Conservation (phyloP, 2,888 invertebrate species). For the Callimorpha dominula region DNA sequence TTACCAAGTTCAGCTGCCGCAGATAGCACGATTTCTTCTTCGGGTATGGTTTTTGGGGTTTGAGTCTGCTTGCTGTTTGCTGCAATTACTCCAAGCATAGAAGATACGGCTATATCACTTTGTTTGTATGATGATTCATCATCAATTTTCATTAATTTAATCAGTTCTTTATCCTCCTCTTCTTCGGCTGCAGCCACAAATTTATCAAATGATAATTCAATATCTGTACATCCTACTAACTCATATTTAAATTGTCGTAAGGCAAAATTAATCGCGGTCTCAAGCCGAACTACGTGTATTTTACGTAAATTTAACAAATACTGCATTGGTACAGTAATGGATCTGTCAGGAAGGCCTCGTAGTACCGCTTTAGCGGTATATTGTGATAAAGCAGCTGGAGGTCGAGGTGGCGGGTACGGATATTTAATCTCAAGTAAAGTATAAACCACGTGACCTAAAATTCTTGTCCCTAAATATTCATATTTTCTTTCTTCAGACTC, state of each 20-base stretch:
- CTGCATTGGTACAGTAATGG: conserved; percentile 75
- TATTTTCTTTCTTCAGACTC: conserved; percentile 77
- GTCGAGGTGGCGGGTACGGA: conserved; percentile 69
- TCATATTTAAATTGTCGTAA: conserved; percentile 84
- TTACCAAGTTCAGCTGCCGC: conserved; percentile 84
- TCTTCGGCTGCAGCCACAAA: conserved; percentile 64
- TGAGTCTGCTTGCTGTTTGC: conserved; percentile 85
- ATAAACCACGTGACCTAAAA: conserved; percentile 85
- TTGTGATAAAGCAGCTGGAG: conserved; percentile 71
- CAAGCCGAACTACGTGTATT: conserved; percentile 78
- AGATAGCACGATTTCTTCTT: conserved; percentile 85
- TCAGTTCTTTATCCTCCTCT: conserved; percentile 71
- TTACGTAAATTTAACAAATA: conserved; percentile 70
- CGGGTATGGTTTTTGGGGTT: conserved; percentile 87
- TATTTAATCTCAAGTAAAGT: conserved; percentile 83
- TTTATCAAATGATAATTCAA: conserved; percentile 79
- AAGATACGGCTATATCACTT: conserved; percentile 59
- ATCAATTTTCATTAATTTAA: conserved; percentile 72
- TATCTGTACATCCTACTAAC: conserved; percentile 80
- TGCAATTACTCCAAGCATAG: conserved; percentile 61
- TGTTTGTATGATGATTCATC: conserved; percentile 64
- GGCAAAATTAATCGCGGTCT: conserved; percentile 87
- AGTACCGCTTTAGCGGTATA: conserved; percentile 75
- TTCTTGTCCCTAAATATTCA: conserved; percentile 75
- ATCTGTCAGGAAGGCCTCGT: conserved; percentile 76